Percentiles rank a stretch among this genome's conserved stretches.
These are phyloP conservation scores for Orchesellides sinensis DNA, from an alignment of 2,888 invertebrate species.

Conservation along the genomic window DNA sequence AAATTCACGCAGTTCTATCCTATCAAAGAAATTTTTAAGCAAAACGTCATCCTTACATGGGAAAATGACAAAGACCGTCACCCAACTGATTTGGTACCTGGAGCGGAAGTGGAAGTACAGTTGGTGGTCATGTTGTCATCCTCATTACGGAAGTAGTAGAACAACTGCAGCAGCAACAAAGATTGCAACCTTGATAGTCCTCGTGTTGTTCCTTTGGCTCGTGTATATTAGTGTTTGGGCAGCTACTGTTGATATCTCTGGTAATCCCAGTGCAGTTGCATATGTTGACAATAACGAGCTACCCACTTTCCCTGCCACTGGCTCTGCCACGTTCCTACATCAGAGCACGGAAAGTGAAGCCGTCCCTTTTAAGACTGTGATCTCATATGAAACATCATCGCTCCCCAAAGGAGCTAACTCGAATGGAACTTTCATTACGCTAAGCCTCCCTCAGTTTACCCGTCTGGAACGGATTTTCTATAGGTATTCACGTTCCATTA, in stretches of 20 bases:
- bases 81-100: conserved; percentile 68
- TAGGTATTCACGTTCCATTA: conserved; percentile 9
- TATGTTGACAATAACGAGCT: conserved; percentile 60
- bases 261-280: conserved; percentile 23
- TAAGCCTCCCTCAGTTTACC: conserved; percentile 52
- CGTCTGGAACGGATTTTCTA: conserved; percentile 63
- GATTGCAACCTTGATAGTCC: conserved; percentile 39
- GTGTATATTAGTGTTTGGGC: conserved; percentile 65
- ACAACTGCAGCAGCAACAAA: conserved; percentile 47
- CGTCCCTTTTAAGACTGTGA: conserved; percentile 54
- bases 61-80: conserved; percentile 67
- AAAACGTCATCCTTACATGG: not conserved
- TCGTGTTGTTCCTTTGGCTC: conserved; percentile 52
- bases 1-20: not conserved
- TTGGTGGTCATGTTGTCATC: conserved; percentile 45
- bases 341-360: conserved; percentile 54
- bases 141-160: conserved; percentile 35
- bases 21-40: not conserved
- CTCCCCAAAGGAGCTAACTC: conserved; percentile 46
- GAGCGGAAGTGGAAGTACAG: conserved; percentile 67
- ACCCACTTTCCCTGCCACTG: conserved; percentile 38
- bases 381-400: conserved; percentile 56
- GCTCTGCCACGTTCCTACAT: conserved; percentile 36
- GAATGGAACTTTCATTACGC: conserved; percentile 52
- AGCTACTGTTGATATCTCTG: conserved; percentile 54